phyloP scores from a whole-genome alignment of 2,113 vertebrate genomes.

The Opisthocomus hoazin region DNA sequence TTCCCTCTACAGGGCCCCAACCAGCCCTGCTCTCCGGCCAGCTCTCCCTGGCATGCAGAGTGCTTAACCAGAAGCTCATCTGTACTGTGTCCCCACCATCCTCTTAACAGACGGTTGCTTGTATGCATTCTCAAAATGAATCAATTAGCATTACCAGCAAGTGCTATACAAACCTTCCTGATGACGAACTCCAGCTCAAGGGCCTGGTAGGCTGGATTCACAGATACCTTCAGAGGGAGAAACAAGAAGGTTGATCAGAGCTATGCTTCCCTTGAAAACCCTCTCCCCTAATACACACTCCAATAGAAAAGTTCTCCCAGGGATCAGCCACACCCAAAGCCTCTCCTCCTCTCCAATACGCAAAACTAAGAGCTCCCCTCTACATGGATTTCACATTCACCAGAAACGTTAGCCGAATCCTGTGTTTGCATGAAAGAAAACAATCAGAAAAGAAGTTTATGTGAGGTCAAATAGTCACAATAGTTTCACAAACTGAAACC shows the following conservation, averaged over 20 bases:
- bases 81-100: neutral
- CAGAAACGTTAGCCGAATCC: neutral
- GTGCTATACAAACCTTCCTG: constrained; percentile 73
- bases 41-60: neutral
- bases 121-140: neutral
- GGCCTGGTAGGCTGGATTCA: constrained; percentile 91
- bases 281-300: neutral
- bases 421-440: neutral
- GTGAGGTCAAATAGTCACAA: neutral
- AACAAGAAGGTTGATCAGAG: neutral
- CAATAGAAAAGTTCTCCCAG: neutral
- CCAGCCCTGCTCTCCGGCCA: neutral
- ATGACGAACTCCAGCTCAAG: constrained; percentile 81
- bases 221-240: constrained; percentile 75
- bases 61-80: neutral
- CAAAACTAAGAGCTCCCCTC: neutral
- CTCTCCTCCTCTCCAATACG: neutral
- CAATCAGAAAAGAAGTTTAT: neutral
- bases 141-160: neutral
- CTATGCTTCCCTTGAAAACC: neutral
- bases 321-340: neutral
- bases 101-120: neutral
- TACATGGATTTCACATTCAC: neutral
- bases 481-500: neutral
- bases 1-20: neutral